Evolutionary conservation across 1,140 invertebrate species (phyloP).

Genomic region (Sipha flava): DNA sequence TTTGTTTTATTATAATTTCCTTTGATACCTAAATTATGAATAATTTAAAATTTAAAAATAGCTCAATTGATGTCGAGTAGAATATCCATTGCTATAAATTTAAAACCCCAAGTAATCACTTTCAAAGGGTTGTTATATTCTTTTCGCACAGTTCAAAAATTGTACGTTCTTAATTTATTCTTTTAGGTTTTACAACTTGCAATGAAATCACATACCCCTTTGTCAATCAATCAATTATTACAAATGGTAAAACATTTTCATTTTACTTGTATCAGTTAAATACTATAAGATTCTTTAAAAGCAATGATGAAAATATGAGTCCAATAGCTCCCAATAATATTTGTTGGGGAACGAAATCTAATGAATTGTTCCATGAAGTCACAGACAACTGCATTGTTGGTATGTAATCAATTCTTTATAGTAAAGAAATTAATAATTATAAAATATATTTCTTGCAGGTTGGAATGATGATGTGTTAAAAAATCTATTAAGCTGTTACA

Average conservation of each 20-base stretch:
- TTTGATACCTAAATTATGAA: too few species aligned
- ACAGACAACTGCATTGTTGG: constrained; percentile 62
- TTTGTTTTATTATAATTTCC: too few species aligned
- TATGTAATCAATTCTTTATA: neutral
- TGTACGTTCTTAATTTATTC: neutral
- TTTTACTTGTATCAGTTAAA: constrained; percentile 86
- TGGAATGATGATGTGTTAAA: constrained; percentile 74
- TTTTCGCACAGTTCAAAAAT: too few species aligned
- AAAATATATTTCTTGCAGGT: constrained; percentile 38
- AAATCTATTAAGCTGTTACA: constrained; percentile 64
- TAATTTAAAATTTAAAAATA: too few species aligned
- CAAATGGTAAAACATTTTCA: constrained; percentile 72
- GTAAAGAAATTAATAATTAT: neutral
- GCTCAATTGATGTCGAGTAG: too few species aligned
- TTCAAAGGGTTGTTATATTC: too few species aligned
- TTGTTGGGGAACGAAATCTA: constrained; percentile 64
- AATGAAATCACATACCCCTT: constrained; percentile 83
- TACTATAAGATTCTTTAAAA: constrained; percentile 57
- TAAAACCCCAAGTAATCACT: neutral
- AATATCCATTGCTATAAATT: neutral
- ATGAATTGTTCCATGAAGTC: constrained; percentile 66
- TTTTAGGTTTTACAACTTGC: constrained; percentile 71
- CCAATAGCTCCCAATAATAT: constrained; percentile 65
- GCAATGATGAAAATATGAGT: constrained; percentile 46
- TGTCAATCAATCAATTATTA: constrained; percentile 71